These are phyloP conservation scores for Harmothoe impar DNA, from an alignment of 2,888 invertebrate genomes.

Conservation along the genomic window DNA sequence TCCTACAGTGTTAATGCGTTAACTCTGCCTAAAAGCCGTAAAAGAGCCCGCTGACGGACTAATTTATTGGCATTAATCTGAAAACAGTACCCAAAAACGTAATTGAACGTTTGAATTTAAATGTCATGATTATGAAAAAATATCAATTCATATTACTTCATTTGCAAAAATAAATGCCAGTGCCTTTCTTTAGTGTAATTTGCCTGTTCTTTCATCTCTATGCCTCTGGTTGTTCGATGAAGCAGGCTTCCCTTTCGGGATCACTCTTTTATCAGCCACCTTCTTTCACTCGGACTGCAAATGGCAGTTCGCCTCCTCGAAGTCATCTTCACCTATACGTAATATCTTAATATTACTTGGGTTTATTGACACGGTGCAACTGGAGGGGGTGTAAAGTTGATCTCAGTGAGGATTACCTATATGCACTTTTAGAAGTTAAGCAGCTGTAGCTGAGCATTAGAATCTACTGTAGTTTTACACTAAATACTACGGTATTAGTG, in stretches of 20 bases:
- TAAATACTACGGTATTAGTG: no score
- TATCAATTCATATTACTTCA: slow-evolving; percentile 46
- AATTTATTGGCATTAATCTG: slow-evolving; percentile 41
- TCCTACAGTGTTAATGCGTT: slow-evolving; percentile 48
- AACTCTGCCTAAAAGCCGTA: slow-evolving; percentile 1
- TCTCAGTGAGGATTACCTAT: no score
- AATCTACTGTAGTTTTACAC: no score
- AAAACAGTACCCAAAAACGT: slow-evolving; percentile 42
- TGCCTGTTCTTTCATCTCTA: slow-evolving; percentile 19
- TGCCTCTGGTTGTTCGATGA: neutral
- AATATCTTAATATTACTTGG: no score
- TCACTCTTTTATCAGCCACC: neutral
- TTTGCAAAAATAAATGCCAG: neutral
- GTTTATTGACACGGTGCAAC: no score
- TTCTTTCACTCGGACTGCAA: neutral
- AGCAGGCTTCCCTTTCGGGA: neutral
- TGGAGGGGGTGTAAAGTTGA: no score
- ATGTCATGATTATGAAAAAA: slow-evolving; percentile 32
- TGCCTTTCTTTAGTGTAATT: slow-evolving; percentile 1
- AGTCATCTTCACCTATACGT: no score
- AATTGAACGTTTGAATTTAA: slow-evolving; percentile 52
- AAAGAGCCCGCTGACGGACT: slow-evolving; percentile 17
- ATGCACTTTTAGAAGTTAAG: no score
- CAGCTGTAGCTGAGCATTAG: no score
- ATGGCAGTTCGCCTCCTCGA: no score